Conservation (phyloP, 1,140 invertebrate genomes). For the Xylocopa sonorina region DNA sequence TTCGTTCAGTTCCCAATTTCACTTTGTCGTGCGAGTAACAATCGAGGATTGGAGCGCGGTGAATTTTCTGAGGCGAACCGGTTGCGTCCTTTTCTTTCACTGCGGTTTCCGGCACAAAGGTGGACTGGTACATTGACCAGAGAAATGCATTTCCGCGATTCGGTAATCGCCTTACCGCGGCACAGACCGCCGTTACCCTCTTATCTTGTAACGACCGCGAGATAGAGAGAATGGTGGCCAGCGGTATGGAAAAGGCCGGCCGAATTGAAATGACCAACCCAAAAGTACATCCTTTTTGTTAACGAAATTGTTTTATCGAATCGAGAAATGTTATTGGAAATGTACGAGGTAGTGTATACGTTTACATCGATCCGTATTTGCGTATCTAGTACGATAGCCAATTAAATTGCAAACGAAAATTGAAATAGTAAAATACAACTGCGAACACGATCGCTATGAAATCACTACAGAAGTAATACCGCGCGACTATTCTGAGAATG, state of each 20-base stretch:
- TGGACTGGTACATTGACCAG: constrained; percentile 29
- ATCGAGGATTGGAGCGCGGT: not conserved
- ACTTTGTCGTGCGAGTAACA: not conserved
- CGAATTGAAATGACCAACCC: not conserved
- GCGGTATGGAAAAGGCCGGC: not conserved
- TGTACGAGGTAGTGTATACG: too few species aligned
- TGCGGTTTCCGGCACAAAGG: not conserved
- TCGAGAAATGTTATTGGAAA: too few species aligned
- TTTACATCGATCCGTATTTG: too few species aligned
- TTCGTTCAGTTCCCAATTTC: not conserved
- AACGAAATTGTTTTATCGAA: too few species aligned
- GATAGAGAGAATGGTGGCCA: constrained; percentile 33
- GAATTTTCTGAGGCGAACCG: too few species aligned
- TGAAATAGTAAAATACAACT: too few species aligned
- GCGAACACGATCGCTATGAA: too few species aligned
- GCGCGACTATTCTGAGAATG: too few species aligned
- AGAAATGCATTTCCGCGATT: constrained; percentile 54
- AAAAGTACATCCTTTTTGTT: not conserved
- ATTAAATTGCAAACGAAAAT: too few species aligned
- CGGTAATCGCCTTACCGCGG: constrained; percentile 59
- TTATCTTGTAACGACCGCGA: constrained; percentile 50
- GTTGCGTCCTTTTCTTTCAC: constrained; percentile 28
- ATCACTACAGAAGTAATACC: too few species aligned
- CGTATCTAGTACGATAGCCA: too few species aligned
- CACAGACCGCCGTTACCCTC: constrained; percentile 37